Percentiles rank a stretch among this genome's conserved stretches.
Conservation (phyloP, 2,888 invertebrate genomes). For the Agyllia agylla region DNA sequence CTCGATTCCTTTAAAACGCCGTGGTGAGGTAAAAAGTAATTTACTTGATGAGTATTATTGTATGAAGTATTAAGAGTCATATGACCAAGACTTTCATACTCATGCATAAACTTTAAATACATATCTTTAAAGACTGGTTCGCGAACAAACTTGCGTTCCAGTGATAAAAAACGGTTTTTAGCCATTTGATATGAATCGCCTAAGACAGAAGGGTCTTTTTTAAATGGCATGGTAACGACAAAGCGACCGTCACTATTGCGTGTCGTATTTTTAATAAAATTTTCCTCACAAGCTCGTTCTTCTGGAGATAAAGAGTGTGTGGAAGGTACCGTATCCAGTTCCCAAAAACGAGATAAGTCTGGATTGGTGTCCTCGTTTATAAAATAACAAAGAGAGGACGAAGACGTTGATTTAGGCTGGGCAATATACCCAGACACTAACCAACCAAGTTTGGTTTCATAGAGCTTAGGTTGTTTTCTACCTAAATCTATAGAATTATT, state of each 20-base stretch:
- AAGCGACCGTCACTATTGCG: background rate
- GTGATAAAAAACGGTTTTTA: no score
- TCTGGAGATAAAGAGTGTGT: constrained; percentile 49
- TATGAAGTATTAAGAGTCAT: constrained; percentile 32
- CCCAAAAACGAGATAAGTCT: constrained; percentile 16
- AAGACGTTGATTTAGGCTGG: background rate
- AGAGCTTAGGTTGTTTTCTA: no score
- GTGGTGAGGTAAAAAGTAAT: no score
- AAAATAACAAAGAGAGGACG: constrained; percentile 22
- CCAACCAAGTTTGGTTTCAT: no score
- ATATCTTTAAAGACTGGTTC: constrained; percentile 4
- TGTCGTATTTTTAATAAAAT: background rate
- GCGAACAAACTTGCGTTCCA: no score
- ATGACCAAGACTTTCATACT: constrained; percentile 59
- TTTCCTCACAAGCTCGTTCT: no score
- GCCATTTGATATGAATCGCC: no score
- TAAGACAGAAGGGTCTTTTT: background rate
- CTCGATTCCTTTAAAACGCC: constrained; percentile 14
- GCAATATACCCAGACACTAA: no score
- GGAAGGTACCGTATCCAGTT: constrained; percentile 69
- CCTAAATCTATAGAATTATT: no score
- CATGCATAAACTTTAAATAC: constrained; percentile 52
- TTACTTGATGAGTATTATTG: background rate
- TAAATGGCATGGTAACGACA: background rate
- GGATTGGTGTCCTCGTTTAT: constrained; percentile 8